phyloP scores from a whole-genome alignment of 2,888 invertebrate species.

The Uropetala carovei region DNA sequence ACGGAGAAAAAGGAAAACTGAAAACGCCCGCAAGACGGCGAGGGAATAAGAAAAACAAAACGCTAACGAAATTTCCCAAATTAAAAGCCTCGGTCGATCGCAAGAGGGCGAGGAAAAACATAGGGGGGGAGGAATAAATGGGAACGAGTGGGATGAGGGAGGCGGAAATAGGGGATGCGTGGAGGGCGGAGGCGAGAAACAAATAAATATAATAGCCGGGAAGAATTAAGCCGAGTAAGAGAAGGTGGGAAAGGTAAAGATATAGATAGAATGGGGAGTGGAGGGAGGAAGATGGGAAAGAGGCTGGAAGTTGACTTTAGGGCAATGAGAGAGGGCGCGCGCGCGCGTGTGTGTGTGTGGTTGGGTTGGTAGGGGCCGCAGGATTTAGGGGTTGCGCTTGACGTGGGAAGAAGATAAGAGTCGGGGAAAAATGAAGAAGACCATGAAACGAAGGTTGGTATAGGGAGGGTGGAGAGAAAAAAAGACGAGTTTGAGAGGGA shows the following conservation, averaged over 20 bases:
- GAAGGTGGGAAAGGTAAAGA: conserved; percentile 6
- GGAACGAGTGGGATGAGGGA: neutral
- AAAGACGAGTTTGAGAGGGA: conserved; percentile 15
- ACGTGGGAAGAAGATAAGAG: conserved; percentile 26
- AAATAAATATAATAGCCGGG: conserved; percentile 40
- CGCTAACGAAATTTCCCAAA: neutral
- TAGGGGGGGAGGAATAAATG: neutral
- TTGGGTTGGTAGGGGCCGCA: neutral
- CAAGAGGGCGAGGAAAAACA: no score
- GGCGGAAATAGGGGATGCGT: neutral
- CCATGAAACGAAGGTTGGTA: conserved; percentile 61
- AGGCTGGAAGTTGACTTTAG: conserved; percentile 43
- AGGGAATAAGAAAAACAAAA: neutral
- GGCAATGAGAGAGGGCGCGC: neutral
- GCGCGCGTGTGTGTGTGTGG: neutral
- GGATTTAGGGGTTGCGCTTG: conserved; percentile 19
- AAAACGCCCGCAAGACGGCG: neutral
- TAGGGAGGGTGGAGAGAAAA: neutral
- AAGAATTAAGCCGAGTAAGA: conserved; percentile 41
- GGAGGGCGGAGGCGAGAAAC: neutral
- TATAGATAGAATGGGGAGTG: neutral
- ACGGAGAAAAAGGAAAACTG: conserved; percentile 10
- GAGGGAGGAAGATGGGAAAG: neutral
- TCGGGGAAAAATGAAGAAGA: conserved; percentile 52
- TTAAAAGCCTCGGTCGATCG: neutral